Conservation (phyloP, 2,113 vertebrate species). For the Dasyurus viverrinus region DNA sequence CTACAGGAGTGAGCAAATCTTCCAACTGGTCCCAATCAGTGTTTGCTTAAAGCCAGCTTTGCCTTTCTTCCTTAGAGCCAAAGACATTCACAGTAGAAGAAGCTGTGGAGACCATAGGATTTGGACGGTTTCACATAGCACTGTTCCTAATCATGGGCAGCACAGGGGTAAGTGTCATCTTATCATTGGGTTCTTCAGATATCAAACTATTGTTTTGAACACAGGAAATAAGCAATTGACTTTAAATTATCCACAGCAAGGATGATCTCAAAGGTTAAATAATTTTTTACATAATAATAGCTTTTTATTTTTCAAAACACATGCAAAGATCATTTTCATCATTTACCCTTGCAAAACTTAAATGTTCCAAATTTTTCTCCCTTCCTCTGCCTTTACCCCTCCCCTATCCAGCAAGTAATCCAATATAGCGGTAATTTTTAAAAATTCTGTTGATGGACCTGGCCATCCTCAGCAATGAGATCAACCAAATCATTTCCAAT, state of each 20-base stretch:
- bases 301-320: too few relatives aligned
- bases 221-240: not conserved
- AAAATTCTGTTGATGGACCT: too few relatives aligned
- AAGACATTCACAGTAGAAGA: slow-evolving; percentile 93
- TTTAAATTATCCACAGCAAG: not conserved
- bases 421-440: too few relatives aligned
- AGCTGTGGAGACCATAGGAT: slow-evolving; percentile 94
- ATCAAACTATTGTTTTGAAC: not conserved
- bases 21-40: not conserved
- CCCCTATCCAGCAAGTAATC: too few relatives aligned
- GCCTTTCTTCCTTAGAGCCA: slow-evolving; percentile 68
- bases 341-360: too few relatives aligned
- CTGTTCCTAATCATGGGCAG: slow-evolving; percentile 96
- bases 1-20: not conserved
- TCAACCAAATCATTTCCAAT: too few relatives aligned
- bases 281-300: not conserved
- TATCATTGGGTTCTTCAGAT: accelerated
- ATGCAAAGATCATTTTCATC: too few relatives aligned
- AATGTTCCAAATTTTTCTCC: too few relatives aligned
- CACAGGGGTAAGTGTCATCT: slow-evolving; percentile 86
- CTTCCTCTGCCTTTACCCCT: too few relatives aligned
- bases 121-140: slow-evolving; percentile 93
- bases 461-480: too few relatives aligned
- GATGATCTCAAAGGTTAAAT: not conserved
- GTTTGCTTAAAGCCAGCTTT: not conserved